Conservation (phyloP, 1,140 invertebrate species). For the Scaptomyza montana region DNA sequence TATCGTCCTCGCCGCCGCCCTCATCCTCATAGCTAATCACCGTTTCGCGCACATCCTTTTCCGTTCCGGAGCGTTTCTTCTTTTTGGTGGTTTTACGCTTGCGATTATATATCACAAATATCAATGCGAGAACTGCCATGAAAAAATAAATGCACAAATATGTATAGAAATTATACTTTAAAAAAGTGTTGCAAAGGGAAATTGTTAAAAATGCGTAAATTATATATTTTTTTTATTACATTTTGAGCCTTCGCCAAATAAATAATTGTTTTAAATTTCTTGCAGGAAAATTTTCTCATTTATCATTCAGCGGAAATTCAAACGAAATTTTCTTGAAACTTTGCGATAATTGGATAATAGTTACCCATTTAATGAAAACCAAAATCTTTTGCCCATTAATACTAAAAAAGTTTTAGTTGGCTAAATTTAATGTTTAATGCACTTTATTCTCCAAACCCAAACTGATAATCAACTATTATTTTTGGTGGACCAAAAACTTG, state of each 20-base stretch:
- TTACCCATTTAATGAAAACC: not conserved
- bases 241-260: no score
- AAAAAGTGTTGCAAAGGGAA: not conserved
- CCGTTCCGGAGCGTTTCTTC: conserved; percentile 98
- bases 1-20: conserved; percentile 98
- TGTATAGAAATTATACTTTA: not conserved
- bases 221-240: no score
- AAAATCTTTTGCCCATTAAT: conserved; percentile 22
- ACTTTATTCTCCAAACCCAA: conserved; percentile 17
- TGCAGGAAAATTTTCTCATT: no score
- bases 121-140: conserved; percentile 92
- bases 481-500: no score
- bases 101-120: conserved; percentile 97
- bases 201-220: not conserved
- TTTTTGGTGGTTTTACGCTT: conserved; percentile 92
- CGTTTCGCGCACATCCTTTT: conserved; percentile 98
- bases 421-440: conserved; percentile 31
- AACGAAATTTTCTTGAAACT: not conserved
- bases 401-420: conserved; percentile 7
- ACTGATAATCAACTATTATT: conserved; percentile 35
- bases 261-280: no score
- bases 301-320: no score
- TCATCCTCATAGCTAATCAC: conserved; percentile 99
- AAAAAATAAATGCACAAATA: not conserved
- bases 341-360: not conserved